Percentiles rank a stretch among this genome's conserved stretches.
Evolutionary conservation across 1,140 invertebrate genomes (phyloP).

Genomic region (Heliconius hewitsoni): DNA sequence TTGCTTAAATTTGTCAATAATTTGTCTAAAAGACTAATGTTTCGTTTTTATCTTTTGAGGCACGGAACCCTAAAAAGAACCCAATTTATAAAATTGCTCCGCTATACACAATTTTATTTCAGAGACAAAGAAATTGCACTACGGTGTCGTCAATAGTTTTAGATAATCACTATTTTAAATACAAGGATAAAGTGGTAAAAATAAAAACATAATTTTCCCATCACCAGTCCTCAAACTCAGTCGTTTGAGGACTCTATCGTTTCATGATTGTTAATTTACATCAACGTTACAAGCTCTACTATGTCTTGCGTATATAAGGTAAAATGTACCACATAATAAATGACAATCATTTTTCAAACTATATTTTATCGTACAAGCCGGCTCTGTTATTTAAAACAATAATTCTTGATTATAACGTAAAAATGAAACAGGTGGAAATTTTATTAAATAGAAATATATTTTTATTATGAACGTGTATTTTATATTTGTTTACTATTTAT

Average conservation of each 20-base stretch:
- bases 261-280: background rate
- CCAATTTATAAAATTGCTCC: too few species aligned
- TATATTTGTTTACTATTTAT: too few species aligned
- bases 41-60: too few species aligned
- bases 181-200: background rate
- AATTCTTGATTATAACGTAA: slow-evolving; percentile 7
- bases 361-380: background rate
- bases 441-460: background rate
- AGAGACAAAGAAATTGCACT: too few species aligned
- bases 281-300: background rate
- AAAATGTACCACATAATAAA: slow-evolving; percentile 6
- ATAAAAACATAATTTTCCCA: background rate
- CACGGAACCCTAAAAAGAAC: too few species aligned
- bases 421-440: background rate
- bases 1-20: too few species aligned
- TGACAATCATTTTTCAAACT: slow-evolving; percentile 9
- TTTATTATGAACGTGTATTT: too few species aligned
- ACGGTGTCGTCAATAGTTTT: too few species aligned
- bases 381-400: slow-evolving; percentile 4
- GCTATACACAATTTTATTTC: too few species aligned
- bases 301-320: background rate
- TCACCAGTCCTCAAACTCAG: background rate
- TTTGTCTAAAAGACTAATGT: too few species aligned
- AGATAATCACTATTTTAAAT: too few species aligned
- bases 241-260: background rate